Evolutionary conservation across 2,113 vertebrate genomes (phyloP), one percentile per base, ranked within the genome.

Genomic region (Oreochromis aureus): DNA sequence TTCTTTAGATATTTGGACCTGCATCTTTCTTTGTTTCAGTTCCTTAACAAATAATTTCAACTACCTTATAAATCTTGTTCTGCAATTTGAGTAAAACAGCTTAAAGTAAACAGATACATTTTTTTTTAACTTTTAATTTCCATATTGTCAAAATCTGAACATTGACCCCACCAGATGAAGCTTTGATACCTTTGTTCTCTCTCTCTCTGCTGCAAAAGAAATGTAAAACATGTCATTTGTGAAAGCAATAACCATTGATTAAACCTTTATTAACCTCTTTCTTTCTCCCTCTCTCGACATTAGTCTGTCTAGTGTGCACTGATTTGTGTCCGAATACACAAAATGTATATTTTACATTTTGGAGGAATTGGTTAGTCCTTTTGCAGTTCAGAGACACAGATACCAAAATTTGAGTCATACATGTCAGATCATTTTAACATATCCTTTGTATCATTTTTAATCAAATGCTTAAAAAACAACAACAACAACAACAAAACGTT

Each of bases 311-410:
- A 11, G 19, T 66, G 19, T 39, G 19, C 11, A 41, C 36, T 69
- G 34, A 69, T 41, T 69, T 0, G 1, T 39, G 63, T 69, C 63
- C 39, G 41, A 22, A 2, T 69, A 39, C 0, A 69, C 11, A 69
- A 69, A 69, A 0, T 44, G 66, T n/a, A 44, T 69, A 71, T 44
- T 71, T 71, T 71, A 2, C 36, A 44, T 24, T 66, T 44, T 24
- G 66, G n/a, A 41, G 66, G n/a, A 0, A 71, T 44, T 71, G 39
- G 66, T 0, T 0, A 15, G 66, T 24, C 0, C 0, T 71, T 69
- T 69, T 22, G 6, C 63, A 41, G 11, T 5, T 44, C 8, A 44
- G n/a, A 44, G 24, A 15, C 19, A 69, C 34, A 71, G 36, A 44
- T 2, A 71, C 36, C n/a, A 41, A 71, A 44, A 44, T 71, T 24